Evolutionary conservation across 2,888 invertebrate species (phyloP), one percentile per base, ranked within the genome.

Genomic region (Syrphus vitripennis): DNA sequence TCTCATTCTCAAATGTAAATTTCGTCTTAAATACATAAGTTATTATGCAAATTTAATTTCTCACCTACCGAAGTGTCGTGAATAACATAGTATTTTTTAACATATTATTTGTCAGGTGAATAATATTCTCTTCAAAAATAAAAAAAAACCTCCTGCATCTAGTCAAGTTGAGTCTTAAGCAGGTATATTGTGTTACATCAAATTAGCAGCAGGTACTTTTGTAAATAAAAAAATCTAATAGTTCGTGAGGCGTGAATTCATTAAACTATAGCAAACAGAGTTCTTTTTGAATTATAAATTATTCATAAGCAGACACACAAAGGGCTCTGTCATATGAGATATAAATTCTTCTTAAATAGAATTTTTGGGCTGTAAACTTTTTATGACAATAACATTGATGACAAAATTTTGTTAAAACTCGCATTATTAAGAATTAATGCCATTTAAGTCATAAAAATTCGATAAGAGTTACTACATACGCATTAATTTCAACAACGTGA

Each of bases 61-160:
- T 81, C 76, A 81, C 81, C 81, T 81, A 70, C 70, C 34, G 81
- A 76, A 81, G 76, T 81, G 81, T 81, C 81, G 75, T 81, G 81
- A 70, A 81, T 76, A 76, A 81, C 70, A 70, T 75, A 63, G 70
- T 45, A 63, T 63, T 70, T 70, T 70, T 70, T 45, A 75, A 63
- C 24, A 50, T 50, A 69, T 69, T 70, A 48, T 74, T 75, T 81
- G 69, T 75, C 75, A 69, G 80, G 21, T 59, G 69, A 50, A 69
- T 34, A 74, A 53, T 53, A 50, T 61, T 77, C 50, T 59, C 37
- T n/a, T n/a, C n/a, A n/a, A n/a, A n/a, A n/a, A n/a, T n/a, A n/a
- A n/a, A n/a, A n/a, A 48, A 65, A 12, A 59, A 65, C 12, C 57
- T 50, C 69, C 80, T 80, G 34, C 42, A 63, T n/a, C n/a, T n/a